Evolutionary conservation across 1,140 invertebrate species (phyloP), one percentile per base, ranked within the genome.

Genomic region (Drosophila navojoa): DNA sequence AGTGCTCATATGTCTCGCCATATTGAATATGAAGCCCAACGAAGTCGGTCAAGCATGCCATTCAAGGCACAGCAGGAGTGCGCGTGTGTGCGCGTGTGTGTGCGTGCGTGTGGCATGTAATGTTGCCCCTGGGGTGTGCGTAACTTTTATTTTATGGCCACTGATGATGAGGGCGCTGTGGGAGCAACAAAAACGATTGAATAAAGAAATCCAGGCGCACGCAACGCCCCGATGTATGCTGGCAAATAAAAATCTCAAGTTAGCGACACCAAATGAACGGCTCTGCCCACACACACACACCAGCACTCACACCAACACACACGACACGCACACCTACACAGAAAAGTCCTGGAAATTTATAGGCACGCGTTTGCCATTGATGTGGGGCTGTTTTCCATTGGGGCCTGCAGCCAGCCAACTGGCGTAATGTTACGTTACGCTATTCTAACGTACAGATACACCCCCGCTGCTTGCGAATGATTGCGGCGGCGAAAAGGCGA

Each of bases 61-160:
- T 35, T 38, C 25, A 27, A 9, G 32, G 6, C 32, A 11, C 35
- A 38, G 35, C 10, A 10, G 2, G 35, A 47, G 54, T 45, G 70
- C 61, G 77, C 47, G 72, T 45, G 42, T 6, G 61, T 50, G 52
- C 57, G 52, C 55, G 40, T 32, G 42, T 29, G 29, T 32, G 38
- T 49, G 32, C 5, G 38, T 19, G 49, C 27, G 27, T 47, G 66
- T 52, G 58, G 38, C 25, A 38, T 82, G 71, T 82, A 74, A 86
- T 86, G 76, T 82, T 74, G 79, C 79, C 87, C 74, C 89, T 58
- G 68, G 89, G 89, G 89, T 90, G 85, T 90, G 76, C 77, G 79
- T 90, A 91, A 91, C 80, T 91, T 91, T 91, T 90, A 90, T 91
- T 91, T 91, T 91, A 91, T 91, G 89, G 80, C 77, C 57, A 69